Evolutionary conservation across 1,140 invertebrate species (phyloP).

Genomic region (Lethrus apterus): DNA sequence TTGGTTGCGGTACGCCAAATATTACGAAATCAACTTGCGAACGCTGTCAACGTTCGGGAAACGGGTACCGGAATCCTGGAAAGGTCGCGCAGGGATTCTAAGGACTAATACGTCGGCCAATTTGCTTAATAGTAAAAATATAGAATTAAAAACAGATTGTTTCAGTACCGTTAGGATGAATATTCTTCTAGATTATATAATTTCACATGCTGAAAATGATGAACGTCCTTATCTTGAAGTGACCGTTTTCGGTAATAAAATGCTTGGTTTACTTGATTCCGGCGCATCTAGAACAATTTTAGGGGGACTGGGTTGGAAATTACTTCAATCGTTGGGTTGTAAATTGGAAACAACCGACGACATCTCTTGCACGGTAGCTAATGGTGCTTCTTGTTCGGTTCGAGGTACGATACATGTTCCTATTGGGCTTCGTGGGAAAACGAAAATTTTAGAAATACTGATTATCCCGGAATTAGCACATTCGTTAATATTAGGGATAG

Average conservation of each 20-base stretch:
- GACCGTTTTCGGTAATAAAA: conserved; percentile 5
- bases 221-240: conserved; percentile 10
- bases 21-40: neutral
- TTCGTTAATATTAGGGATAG: conserved; percentile 15
- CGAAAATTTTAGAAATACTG: conserved; percentile 4
- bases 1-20: neutral
- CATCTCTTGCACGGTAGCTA: conserved; percentile 15
- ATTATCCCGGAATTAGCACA: conserved; percentile 12
- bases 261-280: conserved; percentile 3
- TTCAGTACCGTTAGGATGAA: too few species aligned
- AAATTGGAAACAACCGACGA: neutral
- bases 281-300: conserved; percentile 8
- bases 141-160: too few species aligned
- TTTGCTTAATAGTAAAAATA: too few species aligned
- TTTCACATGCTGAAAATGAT: conserved; percentile 4
- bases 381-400: conserved; percentile 12
- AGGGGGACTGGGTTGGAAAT: conserved; percentile 1
- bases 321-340: neutral
- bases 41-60: conserved; percentile 3
- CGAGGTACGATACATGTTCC: conserved; percentile 5
- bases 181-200: conserved; percentile 6
- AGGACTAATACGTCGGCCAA: too few species aligned
- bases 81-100: too few species aligned
- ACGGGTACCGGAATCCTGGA: neutral
- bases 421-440: conserved; percentile 8